Evolutionary conservation across 2,113 vertebrate genomes (phyloP).

Genomic region (Dissostichus mawsoni): DNA sequence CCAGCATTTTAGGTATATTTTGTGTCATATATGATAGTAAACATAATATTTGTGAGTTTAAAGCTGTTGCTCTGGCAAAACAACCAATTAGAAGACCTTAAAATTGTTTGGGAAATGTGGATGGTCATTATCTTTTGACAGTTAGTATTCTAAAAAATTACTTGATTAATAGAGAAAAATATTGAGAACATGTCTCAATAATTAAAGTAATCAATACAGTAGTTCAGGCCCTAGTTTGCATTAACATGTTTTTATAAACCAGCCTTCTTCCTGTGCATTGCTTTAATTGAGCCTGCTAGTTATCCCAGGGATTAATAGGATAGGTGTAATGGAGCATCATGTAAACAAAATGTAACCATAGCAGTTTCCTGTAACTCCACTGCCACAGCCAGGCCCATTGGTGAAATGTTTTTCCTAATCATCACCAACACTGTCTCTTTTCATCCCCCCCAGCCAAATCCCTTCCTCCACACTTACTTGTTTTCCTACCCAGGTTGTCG

Average conservation of each 20-base stretch:
- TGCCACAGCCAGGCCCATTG: conserved; percentile 34
- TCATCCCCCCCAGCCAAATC: conserved; percentile 40
- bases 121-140: too few species aligned
- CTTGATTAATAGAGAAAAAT: background rate
- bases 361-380: conserved; percentile 35
- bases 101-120: too few species aligned
- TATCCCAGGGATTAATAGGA: background rate
- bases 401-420: conserved; percentile 57
- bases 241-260: background rate
- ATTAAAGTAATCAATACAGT: background rate
- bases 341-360: background rate
- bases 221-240: background rate
- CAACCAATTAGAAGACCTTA: too few species aligned
- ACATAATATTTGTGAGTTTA: background rate
- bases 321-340: conserved; percentile 3
- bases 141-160: background rate
- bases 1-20: background rate
- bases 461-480: conserved; percentile 27
- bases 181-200: background rate
- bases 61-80: too few species aligned
- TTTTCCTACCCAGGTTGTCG: conserved; percentile 54
- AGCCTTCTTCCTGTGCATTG: background rate
- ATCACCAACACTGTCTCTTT: conserved; percentile 11
- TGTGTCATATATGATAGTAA: background rate
- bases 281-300: background rate